A percentile compares a stretch with the other conserved stretches of the same genome.
Evolutionary conservation across 2,113 vertebrate species (phyloP).

Genomic region (Todiramphus saurophagus): DNA sequence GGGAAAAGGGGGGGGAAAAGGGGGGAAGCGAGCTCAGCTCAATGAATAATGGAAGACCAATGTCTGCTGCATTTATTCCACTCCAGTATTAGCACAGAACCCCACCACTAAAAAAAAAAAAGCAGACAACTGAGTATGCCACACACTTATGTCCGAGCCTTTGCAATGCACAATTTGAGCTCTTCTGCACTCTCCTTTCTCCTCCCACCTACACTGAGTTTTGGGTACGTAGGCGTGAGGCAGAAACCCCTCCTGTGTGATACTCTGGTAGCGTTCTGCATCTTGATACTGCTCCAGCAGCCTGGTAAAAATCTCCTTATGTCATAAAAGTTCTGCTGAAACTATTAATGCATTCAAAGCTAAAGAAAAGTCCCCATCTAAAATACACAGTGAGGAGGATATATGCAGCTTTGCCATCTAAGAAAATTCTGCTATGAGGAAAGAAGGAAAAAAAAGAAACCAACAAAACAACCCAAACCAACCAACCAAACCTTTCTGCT

Average conservation of each 20-base stretch:
- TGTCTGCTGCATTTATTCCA: neutral
- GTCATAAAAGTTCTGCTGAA: neutral
- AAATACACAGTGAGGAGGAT: neutral
- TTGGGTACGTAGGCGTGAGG: neutral
- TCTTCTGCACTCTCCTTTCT: neutral
- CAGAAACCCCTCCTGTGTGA: neutral
- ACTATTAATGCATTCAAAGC: neutral
- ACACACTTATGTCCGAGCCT: neutral
- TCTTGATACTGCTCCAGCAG: neutral
- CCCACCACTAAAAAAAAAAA: neutral
- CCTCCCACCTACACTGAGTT: neutral
- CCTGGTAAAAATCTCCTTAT: neutral
- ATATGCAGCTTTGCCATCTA: neutral
- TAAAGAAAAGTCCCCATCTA: neutral
- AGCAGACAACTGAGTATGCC: neutral
- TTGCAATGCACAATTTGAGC: rapidly evolving
- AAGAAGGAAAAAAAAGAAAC: neutral
- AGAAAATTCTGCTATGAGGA: neutral
- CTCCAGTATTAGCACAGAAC: neutral
- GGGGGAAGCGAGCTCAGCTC: rapidly evolving
- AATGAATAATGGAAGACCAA: neutral
- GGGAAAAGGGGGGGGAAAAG: too few species aligned
- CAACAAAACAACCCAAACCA: neutral
- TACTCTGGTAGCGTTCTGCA: neutral
- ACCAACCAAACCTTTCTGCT: neutral